These are phyloP conservation scores for Gallinago paraguaiae DNA, from an alignment of 2,113 vertebrate genomes.

Conservation along the genomic window DNA sequence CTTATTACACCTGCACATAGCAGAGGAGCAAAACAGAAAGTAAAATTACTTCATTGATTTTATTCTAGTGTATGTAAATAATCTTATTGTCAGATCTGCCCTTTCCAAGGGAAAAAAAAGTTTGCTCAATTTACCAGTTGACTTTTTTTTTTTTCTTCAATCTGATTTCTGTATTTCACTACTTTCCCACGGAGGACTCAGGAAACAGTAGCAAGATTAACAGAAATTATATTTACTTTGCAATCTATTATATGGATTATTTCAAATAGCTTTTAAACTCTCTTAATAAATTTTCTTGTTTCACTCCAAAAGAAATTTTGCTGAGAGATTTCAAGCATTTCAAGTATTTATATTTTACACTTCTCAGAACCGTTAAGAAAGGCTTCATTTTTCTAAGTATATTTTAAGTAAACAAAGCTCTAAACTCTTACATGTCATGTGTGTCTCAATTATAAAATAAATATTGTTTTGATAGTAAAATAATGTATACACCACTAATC, in stretches of 20 bases:
- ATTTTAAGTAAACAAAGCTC: not conserved
- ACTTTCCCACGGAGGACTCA: not conserved
- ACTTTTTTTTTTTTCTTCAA: not conserved
- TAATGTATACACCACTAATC: conserved; percentile 14
- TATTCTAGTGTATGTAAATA: conserved; percentile 65
- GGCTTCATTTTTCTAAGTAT: not conserved
- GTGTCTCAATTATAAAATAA: conserved; percentile 20
- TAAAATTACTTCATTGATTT: conserved; percentile 76
- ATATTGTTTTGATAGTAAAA: conserved; percentile 37
- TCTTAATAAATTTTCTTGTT: conserved; percentile 1
- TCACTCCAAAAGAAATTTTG: not conserved
- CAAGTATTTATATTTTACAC: not conserved
- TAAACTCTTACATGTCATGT: not conserved
- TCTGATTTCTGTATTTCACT: conserved; percentile 7
- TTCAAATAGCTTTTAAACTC: conserved; percentile 42
- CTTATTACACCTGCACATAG: conserved; percentile 56
- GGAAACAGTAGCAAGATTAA: not conserved
- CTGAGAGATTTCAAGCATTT: not conserved
- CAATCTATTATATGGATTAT: conserved; percentile 9
- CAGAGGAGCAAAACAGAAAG: conserved; percentile 61
- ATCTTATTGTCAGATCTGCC: conserved; percentile 70
- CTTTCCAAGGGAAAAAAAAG: conserved; percentile 65
- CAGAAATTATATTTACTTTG: conserved; percentile 1
- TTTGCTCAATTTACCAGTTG: conserved; percentile 41
- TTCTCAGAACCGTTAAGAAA: not conserved